A percentile compares a stretch with the other conserved stretches of the same genome.
Conservation (phyloP, 2,888 invertebrate species). For the Aspidapion aeneum region DNA sequence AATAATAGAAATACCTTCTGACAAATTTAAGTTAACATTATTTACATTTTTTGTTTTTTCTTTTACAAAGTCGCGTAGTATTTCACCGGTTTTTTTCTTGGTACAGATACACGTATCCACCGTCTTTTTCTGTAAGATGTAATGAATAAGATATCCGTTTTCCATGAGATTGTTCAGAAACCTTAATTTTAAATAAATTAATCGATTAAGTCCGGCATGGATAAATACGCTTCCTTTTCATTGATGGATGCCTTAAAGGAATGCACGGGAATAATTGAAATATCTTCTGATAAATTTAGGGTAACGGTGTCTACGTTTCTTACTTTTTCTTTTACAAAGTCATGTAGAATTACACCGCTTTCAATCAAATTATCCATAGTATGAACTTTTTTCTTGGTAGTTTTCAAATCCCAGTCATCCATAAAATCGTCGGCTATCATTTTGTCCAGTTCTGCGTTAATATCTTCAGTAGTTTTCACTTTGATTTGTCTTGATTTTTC, state of each 20-base stretch:
- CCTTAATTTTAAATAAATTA: too few species aligned
- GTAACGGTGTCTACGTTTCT: constrained; percentile 30
- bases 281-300: constrained; percentile 12
- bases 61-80: too few species aligned
- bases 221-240: constrained; percentile 38
- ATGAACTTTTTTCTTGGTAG: constrained; percentile 28
- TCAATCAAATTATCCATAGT: constrained; percentile 31
- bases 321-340: constrained; percentile 30
- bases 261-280: constrained; percentile 1
- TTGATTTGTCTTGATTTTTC: background rate
- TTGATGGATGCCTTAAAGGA: constrained; percentile 1
- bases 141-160: too few species aligned
- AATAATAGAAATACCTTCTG: too few species aligned
- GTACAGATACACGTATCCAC: too few species aligned
- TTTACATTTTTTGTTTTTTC: too few species aligned
- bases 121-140: too few species aligned
- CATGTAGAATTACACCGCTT: constrained; percentile 28
- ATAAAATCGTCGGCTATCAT: constrained; percentile 16
- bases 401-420: constrained; percentile 37
- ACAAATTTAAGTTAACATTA: too few species aligned
- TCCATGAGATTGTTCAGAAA: too few species aligned
- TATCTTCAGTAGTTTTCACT: constrained; percentile 14
- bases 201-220: constrained; percentile 46
- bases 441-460: constrained; percentile 1
- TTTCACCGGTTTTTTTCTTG: too few species aligned